These are phyloP conservation scores for Pogonognathellus flavescens DNA, from an alignment of 1,140 invertebrate species.

Conservation along the genomic window DNA sequence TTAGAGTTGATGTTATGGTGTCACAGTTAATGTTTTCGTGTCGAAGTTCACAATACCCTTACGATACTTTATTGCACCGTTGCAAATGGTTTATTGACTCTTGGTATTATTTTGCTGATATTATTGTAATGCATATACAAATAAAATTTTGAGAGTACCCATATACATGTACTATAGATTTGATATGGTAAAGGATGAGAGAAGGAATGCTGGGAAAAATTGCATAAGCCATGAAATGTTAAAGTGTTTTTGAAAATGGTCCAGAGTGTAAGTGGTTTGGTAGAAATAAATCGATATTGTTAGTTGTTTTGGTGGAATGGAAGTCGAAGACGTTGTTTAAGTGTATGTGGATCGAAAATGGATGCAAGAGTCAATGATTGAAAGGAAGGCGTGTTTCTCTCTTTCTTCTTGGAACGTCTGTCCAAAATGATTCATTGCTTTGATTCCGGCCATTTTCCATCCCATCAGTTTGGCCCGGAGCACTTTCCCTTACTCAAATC, in stretches of 20 bases:
- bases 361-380: slow-evolving; percentile 66
- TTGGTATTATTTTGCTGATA: no score
- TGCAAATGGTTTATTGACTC: no score
- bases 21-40: no score
- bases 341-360: slow-evolving; percentile 61
- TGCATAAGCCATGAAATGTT: background rate
- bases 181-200: no score
- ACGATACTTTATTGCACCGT: no score
- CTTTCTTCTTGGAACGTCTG: slow-evolving; percentile 62
- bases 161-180: no score
- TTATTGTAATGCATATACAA: no score
- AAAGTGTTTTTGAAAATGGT: slow-evolving; percentile 14
- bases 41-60: no score
- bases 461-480: slow-evolving; percentile 65
- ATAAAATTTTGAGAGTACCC: no score
- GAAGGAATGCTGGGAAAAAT: background rate
- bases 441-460: slow-evolving; percentile 67
- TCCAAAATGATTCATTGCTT: slow-evolving; percentile 67
- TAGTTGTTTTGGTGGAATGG: slow-evolving; percentile 38
- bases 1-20: no score
- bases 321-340: slow-evolving; percentile 28
- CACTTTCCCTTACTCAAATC: slow-evolving; percentile 44
- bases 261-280: slow-evolving; percentile 14
- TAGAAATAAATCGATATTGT: slow-evolving; percentile 44
- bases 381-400: slow-evolving; percentile 66